Base-by-base conservation (phyloP, 2,888 invertebrate genomes). In the Automeris io region DNA sequence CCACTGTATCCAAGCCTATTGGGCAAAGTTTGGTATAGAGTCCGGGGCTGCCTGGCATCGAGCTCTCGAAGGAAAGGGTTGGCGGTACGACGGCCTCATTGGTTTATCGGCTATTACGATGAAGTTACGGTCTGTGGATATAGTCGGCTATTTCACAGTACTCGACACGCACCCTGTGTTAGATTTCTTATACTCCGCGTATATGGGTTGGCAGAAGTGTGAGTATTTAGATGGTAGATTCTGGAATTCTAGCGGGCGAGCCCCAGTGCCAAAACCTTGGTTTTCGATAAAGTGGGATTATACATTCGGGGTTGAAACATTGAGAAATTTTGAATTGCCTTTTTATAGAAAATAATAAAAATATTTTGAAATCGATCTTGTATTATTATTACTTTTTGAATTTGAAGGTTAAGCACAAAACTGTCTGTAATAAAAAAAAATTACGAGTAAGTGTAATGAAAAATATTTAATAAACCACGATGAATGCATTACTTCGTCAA, bases 1-100 rank as follows among this genome's bases (percentile, higher is more conserved):
- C 22, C 48, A 57, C 19, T 70, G 70, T 29, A 7, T 62, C 2
- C n/a, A 9, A 0, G 57, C 49, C 0, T 32, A 40, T 8, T 64
- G 54, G 54, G 51, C 56, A 0, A 49, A 40, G 16, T 48, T 51
- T 3, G 70, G 70, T 0, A 26, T 70, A 1, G 70, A 70, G 2
- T 50, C 49, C 0, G 68, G 70, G 0, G 62, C 56, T 0, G 51
- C 57, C 0, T 38, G 61, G 18, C 61, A 62, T 18, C 51, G 60
- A 0, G 9, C 41, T 0, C 33, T 49, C 0, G 34, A 41, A 9
- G 39, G 45, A 0, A 2, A 7, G 0, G 35, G 42, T 5, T 56
- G 54, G 54, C 22, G 51, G 2, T 46, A 48, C 11, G 54, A 61
- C 6, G 69, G 68, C 0, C 44, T 67, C 0, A 39, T 67, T 1